Conservation (phyloP, 2,888 invertebrate species). For the Folsomia candida region DNA sequence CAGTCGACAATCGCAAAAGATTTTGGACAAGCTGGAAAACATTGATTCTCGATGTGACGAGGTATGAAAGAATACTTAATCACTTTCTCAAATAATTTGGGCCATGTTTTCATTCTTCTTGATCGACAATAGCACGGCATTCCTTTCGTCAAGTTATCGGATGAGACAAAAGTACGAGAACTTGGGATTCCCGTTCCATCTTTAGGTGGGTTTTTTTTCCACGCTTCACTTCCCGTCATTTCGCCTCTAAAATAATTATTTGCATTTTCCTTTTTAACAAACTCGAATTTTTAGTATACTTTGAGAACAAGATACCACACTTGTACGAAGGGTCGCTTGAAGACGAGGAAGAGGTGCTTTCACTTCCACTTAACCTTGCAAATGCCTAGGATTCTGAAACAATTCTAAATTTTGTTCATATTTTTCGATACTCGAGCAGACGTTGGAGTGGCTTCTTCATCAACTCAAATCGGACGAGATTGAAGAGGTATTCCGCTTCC, state of each 20-base stretch:
- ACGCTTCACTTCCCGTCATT: too few relatives aligned
- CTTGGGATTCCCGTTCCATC: conserved; percentile 86
- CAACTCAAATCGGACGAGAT: conserved; percentile 86
- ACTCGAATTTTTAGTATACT: too few relatives aligned
- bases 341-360: conserved; percentile 57
- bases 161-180: conserved; percentile 82
- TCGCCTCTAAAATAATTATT: too few relatives aligned
- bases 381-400: neutral
- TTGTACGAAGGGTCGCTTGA: conserved; percentile 83
- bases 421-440: conserved; percentile 54
- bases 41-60: conserved; percentile 54
- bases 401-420: too few relatives aligned
- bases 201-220: too few relatives aligned
- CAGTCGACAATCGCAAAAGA: conserved; percentile 76
- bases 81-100: neutral
- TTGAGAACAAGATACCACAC: conserved; percentile 86
- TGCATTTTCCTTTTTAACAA: too few relatives aligned
- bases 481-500: too few relatives aligned
- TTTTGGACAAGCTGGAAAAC: conserved; percentile 54
- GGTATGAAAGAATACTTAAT: conserved; percentile 52
- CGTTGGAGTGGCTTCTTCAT: conserved; percentile 78
- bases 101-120: conserved; percentile 54
- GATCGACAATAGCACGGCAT: conserved; percentile 64
- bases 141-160: conserved; percentile 88
- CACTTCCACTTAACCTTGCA: too few relatives aligned